A percentile compares a stretch with the other conserved stretches of the same genome.
phyloP scores from a whole-genome alignment of 2,888 invertebrate species.

The Pheosia tremula region DNA sequence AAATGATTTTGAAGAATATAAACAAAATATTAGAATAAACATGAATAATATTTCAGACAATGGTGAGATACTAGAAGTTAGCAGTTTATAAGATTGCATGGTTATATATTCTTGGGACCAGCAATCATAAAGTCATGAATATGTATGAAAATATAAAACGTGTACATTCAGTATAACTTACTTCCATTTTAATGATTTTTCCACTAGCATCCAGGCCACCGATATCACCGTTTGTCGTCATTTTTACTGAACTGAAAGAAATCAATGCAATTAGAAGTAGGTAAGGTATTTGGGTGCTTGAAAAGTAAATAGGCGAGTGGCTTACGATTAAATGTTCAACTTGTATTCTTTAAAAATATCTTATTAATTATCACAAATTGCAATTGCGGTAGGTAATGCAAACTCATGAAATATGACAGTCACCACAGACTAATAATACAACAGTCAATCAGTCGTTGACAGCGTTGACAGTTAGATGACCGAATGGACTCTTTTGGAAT shows the following conservation, averaged over 20 bases:
- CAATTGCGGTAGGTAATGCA: slow-evolving; percentile 29
- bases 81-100: no score
- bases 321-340: neutral
- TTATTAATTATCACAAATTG: neutral
- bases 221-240: slow-evolving; percentile 76
- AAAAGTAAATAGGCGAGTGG: neutral
- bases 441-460: neutral
- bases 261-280: neutral
- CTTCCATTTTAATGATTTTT: slow-evolving; percentile 85
- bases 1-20: no score
- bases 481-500: no score
- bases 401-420: slow-evolving; percentile 38
- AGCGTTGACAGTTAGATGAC: no score
- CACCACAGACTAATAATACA: slow-evolving; percentile 7
- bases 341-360: neutral
- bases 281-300: neutral
- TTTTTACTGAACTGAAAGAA: slow-evolving; percentile 45
- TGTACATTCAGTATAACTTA: slow-evolving; percentile 51
- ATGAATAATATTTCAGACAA: no score
- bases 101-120: no score
- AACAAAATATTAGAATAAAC: no score
- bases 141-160: neutral
- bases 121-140: no score
- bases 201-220: slow-evolving; percentile 75
- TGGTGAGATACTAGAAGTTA: no score